Base-by-base conservation (phyloP, 2,797 vertebrate species). In the Rachycentron canadum region DNA sequence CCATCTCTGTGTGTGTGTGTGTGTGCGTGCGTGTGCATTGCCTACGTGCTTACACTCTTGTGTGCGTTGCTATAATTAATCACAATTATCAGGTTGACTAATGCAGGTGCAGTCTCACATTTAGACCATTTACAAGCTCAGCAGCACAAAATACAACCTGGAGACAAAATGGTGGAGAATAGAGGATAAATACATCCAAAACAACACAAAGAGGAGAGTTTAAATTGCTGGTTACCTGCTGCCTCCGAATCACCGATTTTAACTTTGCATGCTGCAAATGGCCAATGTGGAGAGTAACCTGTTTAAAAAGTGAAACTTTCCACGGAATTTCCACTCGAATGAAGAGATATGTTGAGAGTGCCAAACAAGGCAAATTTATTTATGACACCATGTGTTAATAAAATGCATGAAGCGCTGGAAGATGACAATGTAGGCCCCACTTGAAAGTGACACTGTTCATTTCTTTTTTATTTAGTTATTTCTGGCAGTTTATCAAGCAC, bases 71-170 rank as follows among this genome's bases (percentile, higher is more conserved):
- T 79, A 79, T 91, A 91, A 94, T 94, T 93, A 91, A 94, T 93
- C 89, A 93, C 88, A 94, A 93, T 94, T 93, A 94, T 91, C 89
- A 87, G 87, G 76, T 82, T 89, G 91, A 93, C 89, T 90, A 90
- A 92, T 92, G 91, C 89, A 91, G 91, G 92, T 92, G 89, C 88
- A 87, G 83, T 83, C 81, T 86, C 84, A 69, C 81, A 71, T 76
- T 79, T 88, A 91, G 83, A 86, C 86, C 87, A 91, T 93, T 91
- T 89, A 90, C 86, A 79, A 90, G 79, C 85, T 85, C 82, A 76
- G 82, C 82, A 78, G 73, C 74, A 78, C 56, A 81, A 84, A 80
- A 85, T 69, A 84, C 79, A 84, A 88, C 53, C 70, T 13, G 11
- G 65, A 83, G 77, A 90, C 82, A 88, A 92, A 91, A 89, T 87